These are phyloP conservation scores for Hippocampus mohnikei DNA, from an alignment of 2,113 vertebrate genomes.

Conservation along the genomic window DNA sequence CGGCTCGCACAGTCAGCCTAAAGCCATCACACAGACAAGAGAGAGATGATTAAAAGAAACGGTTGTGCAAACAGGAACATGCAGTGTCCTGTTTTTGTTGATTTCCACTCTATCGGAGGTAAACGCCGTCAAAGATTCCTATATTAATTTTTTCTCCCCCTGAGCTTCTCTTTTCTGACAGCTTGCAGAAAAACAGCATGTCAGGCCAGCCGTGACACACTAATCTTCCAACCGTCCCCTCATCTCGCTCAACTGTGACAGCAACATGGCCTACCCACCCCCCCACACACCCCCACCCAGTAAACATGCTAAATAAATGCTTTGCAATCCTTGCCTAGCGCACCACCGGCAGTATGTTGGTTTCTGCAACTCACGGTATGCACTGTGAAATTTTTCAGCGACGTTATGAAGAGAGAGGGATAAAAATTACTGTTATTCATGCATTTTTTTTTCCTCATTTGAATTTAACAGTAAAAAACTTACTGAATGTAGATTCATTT, in stretches of 20 bases:
- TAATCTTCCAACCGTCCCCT: conserved; percentile 68
- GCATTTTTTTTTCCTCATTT: too few species aligned
- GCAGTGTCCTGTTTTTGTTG: not conserved
- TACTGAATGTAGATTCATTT: too few species aligned
- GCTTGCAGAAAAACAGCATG: conserved; percentile 60
- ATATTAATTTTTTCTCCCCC: conserved; percentile 34
- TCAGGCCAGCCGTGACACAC: conserved; percentile 56
- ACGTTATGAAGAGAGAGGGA: not conserved
- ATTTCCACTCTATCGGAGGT: conserved; percentile 3
- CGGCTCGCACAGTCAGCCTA: conserved; percentile 78
- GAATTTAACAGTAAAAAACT: too few species aligned
- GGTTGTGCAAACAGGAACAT: conserved; percentile 16
- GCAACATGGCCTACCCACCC: conserved; percentile 37
- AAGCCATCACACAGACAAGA: conserved; percentile 20
- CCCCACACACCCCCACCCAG: conserved; percentile 39
- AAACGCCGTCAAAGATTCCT: conserved; percentile 36
- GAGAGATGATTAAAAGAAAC: conserved; percentile 10
- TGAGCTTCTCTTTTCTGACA: conserved; percentile 58
- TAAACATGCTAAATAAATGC: conserved; percentile 62
- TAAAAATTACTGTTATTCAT: not conserved
- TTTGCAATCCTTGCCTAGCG: conserved; percentile 40
- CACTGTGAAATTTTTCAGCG: too few species aligned
- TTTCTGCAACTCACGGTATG: not conserved
- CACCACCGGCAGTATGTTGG: conserved; percentile 19
- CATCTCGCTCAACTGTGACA: conserved; percentile 68